phyloP scores from a whole-genome alignment of 1,140 invertebrate species.

The Eriosoma lanigerum region DNA sequence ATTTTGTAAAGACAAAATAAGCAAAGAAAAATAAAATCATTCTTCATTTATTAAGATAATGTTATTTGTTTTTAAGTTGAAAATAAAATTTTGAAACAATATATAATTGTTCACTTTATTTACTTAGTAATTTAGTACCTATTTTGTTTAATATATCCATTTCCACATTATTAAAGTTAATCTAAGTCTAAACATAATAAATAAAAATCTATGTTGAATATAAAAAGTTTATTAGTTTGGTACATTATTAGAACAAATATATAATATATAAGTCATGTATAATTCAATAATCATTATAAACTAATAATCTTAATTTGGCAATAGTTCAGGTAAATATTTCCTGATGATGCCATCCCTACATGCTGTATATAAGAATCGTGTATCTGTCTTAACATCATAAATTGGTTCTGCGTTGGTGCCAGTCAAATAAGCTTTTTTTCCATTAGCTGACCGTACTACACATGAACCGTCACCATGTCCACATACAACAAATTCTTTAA shows the following conservation, averaged over 20 bases:
- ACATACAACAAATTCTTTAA: constrained; percentile 34
- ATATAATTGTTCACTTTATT: constrained; percentile 23
- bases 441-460: constrained; percentile 57
- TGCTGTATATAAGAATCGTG: constrained; percentile 62
- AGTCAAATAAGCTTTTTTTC: constrained; percentile 63
- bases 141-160: not conserved
- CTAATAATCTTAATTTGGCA: constrained; percentile 36
- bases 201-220: too few species aligned
- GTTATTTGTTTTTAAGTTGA: constrained; percentile 51
- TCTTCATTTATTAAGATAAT: constrained; percentile 52
- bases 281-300: not conserved
- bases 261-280: not conserved
- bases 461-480: constrained; percentile 67
- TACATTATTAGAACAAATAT: too few species aligned
- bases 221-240: too few species aligned
- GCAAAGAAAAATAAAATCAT: constrained; percentile 51
- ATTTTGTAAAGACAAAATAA: constrained; percentile 52
- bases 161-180: not conserved
- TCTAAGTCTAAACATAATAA: not conserved
- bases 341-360: constrained; percentile 64
- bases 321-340: constrained; percentile 60
- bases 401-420: constrained; percentile 72
- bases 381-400: constrained; percentile 63
- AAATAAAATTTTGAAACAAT: constrained; percentile 52
- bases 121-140: not conserved